Evolutionary conservation across 2,113 vertebrate species (phyloP).

Genomic region (Ceuthmochares aereus): DNA sequence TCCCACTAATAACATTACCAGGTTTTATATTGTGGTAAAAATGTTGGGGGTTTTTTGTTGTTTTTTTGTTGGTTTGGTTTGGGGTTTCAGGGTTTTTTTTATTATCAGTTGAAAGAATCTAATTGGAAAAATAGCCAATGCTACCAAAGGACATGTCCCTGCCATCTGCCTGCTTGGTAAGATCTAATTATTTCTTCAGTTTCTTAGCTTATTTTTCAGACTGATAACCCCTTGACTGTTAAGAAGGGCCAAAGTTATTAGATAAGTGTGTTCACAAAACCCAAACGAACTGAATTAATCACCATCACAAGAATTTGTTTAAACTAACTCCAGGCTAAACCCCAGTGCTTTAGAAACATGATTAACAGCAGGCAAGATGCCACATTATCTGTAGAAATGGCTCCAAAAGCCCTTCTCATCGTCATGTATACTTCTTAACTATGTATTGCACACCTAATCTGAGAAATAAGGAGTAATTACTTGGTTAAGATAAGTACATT

Average conservation of each 20-base stretch:
- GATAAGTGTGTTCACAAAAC: neutral
- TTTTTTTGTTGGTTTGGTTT: neutral
- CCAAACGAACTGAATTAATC: neutral
- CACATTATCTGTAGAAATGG: neutral
- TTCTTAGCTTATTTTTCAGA: slow-evolving; percentile 35
- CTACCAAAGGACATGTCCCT: neutral
- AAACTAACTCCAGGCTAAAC: neutral
- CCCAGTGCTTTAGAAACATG: neutral
- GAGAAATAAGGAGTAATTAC: neutral
- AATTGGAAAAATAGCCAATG: neutral
- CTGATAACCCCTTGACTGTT: neutral
- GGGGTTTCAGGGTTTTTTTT: neutral
- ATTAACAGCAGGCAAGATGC: slow-evolving; percentile 2
- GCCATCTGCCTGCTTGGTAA: slow-evolving; percentile 1
- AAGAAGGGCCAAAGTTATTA: neutral
- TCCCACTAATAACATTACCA: neutral
- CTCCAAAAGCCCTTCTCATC: neutral
- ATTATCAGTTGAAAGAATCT: neutral
- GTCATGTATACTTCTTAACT: neutral
- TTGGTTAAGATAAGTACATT: neutral
- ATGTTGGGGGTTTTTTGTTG: neutral
- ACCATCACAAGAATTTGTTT: slow-evolving; percentile 1
- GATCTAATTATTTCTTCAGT: slow-evolving; percentile 35
- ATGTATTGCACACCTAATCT: neutral
- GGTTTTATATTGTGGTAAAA: neutral